These are phyloP conservation scores for Sceloporus tristichus DNA, from an alignment of 2,113 vertebrate species.

Conservation along the genomic window DNA sequence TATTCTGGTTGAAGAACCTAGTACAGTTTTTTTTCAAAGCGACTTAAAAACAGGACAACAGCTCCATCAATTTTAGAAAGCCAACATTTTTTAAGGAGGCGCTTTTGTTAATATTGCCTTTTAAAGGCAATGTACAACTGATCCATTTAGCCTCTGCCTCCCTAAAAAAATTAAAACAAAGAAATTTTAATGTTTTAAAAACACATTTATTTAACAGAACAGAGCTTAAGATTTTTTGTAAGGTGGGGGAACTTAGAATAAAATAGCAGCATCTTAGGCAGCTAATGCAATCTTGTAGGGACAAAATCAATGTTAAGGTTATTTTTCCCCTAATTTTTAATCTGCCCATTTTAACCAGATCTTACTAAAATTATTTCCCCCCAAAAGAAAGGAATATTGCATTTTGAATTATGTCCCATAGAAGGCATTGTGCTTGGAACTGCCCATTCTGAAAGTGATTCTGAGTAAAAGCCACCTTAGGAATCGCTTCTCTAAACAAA, in stretches of 20 bases:
- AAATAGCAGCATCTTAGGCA: slow-evolving; percentile 86
- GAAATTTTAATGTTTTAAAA: slow-evolving; percentile 80
- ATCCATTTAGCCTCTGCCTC: slow-evolving; percentile 75
- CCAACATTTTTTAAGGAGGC: slow-evolving; percentile 82
- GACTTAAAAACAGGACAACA: slow-evolving; percentile 83
- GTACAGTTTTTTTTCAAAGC: slow-evolving; percentile 84
- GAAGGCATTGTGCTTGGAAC: slow-evolving; percentile 79
- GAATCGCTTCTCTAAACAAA: slow-evolving; percentile 76
- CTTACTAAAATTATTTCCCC: slow-evolving; percentile 43
- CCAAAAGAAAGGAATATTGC: slow-evolving; percentile 63
- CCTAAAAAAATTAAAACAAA: slow-evolving; percentile 69
- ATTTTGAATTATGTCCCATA: slow-evolving; percentile 77
- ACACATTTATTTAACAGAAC: slow-evolving; percentile 83
- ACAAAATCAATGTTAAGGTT: slow-evolving; percentile 69
- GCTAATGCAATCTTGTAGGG: slow-evolving; percentile 83
- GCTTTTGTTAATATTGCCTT: slow-evolving; percentile 75
- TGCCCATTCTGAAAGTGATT: slow-evolving; percentile 79
- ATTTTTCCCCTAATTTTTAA: slow-evolving; percentile 56
- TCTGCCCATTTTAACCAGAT: slow-evolving; percentile 43
- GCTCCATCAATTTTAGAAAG: slow-evolving; percentile 81
- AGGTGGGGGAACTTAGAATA: slow-evolving; percentile 72
- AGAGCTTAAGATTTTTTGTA: slow-evolving; percentile 69
- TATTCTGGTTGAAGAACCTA: slow-evolving; percentile 86
- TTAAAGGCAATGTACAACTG: slow-evolving; percentile 81
- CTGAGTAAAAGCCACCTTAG: slow-evolving; percentile 65